Evolutionary conservation across 1,140 invertebrate genomes (phyloP).

Genomic region (Drosophila ercepeae): DNA sequence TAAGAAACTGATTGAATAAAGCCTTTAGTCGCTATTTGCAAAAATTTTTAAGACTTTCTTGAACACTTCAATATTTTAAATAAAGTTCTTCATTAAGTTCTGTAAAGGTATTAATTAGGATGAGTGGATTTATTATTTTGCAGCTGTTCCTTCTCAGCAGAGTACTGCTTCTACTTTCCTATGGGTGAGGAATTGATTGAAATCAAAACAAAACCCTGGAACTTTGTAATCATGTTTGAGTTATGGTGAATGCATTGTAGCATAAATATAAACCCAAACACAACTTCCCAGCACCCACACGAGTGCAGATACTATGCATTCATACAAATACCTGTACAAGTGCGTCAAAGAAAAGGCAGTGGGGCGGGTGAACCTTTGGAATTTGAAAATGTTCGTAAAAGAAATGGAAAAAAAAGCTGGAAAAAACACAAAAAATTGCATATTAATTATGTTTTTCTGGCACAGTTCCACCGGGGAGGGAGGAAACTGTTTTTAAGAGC

Average conservation of each 20-base stretch:
- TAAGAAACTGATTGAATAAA: conserved; percentile 31
- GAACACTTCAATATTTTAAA: too few relatives aligned
- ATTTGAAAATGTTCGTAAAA: conserved; percentile 49
- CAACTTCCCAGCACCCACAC: conserved; percentile 16
- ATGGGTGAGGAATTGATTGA: conserved; percentile 63
- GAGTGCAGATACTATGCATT: too few relatives aligned
- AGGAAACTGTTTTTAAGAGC: conserved; percentile 4
- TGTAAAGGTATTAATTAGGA: neutral
- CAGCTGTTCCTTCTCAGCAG: neutral
- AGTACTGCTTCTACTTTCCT: too few relatives aligned
- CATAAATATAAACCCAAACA: conserved; percentile 70
- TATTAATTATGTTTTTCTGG: conserved; percentile 82
- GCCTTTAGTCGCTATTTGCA: neutral
- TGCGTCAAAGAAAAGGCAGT: conserved; percentile 57
- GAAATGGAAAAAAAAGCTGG: conserved; percentile 47
- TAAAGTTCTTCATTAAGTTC: too few relatives aligned
- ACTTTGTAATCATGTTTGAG: conserved; percentile 74
- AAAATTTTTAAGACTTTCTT: neutral
- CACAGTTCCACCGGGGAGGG: conserved; percentile 68
- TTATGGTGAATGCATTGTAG: conserved; percentile 74
- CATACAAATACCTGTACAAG: conserved; percentile 19
- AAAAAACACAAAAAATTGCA: conserved; percentile 74
- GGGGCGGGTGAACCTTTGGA: conserved; percentile 38
- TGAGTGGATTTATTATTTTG: neutral
- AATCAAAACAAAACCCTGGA: conserved; percentile 72